phyloP scores from a whole-genome alignment of 1,140 invertebrate species.

The Pseudomyrmex cubaensis region DNA sequence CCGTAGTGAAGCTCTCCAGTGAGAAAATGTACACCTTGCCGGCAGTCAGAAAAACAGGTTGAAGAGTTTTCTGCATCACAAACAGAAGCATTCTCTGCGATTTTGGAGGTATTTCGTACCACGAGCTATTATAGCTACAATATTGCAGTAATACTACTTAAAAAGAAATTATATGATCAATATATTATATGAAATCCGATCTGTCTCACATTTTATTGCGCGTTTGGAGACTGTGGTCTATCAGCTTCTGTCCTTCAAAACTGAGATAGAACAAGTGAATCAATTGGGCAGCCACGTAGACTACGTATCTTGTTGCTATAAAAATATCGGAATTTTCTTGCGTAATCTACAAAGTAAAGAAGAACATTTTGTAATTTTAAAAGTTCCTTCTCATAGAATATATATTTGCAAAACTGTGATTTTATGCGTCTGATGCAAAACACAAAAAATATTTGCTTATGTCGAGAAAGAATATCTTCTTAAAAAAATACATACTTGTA shows the following conservation, averaged over 20 bases:
- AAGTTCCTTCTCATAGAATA: not conserved
- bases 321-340: not conserved
- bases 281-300: conserved; percentile 46
- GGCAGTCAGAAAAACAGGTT: conserved; percentile 17
- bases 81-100: conserved; percentile 29
- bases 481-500: conserved; percentile 28
- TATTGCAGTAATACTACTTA: not conserved
- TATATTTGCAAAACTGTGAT: not conserved
- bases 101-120: not conserved
- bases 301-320: not conserved
- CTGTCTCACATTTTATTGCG: conserved; percentile 51
- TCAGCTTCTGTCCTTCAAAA: conserved; percentile 67
- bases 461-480: not conserved
- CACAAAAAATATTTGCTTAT: not conserved
- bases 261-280: conserved; percentile 65
- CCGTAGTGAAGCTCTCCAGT: conserved; percentile 20
- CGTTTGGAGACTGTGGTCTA: conserved; percentile 62
- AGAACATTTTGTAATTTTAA: not conserved
- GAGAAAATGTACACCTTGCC: conserved; percentile 37
- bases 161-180: not conserved
- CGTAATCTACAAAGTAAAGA: conserved; percentile 15
- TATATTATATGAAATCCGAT: not conserved
- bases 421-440: not conserved
- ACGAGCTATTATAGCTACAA: conserved; percentile 27
- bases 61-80: conserved; percentile 1